Evolutionary conservation across 1,140 invertebrate species (phyloP).

Genomic region (Atta texana): DNA sequence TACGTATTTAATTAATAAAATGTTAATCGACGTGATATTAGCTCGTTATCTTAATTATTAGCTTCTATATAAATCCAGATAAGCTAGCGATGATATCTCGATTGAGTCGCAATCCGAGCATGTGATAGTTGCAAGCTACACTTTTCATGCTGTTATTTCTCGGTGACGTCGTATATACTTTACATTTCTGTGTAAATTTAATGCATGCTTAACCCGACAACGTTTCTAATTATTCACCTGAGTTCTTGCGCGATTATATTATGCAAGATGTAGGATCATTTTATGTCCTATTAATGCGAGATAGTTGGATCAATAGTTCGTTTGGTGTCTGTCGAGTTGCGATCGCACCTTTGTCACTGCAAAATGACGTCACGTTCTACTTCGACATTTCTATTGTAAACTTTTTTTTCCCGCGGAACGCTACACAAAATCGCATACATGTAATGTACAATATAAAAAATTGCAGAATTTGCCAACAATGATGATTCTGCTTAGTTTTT

Average conservation of each 20-base stretch:
- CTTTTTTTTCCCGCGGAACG: slow-evolving; percentile 6
- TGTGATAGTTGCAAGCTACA: slow-evolving; percentile 1
- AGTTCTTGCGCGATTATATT: not conserved
- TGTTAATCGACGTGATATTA: slow-evolving; percentile 24
- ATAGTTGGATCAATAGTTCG: slow-evolving; percentile 50
- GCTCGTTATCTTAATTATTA: slow-evolving; percentile 59
- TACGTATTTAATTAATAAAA: slow-evolving; percentile 48
- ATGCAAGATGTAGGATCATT: slow-evolving; percentile 43
- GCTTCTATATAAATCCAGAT: slow-evolving; percentile 35
- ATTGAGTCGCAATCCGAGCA: slow-evolving; percentile 35
- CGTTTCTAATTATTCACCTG: slow-evolving; percentile 21
- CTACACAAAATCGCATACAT: not conserved
- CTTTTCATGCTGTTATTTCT: slow-evolving; percentile 26
- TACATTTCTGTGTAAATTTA: slow-evolving; percentile 14
- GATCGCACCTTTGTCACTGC: slow-evolving; percentile 31
- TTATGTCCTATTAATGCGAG: slow-evolving; percentile 37
- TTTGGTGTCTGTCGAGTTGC: slow-evolving; percentile 7
- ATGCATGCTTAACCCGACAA: not conserved
- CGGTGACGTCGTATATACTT: too few relatives aligned
- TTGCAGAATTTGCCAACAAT: not conserved
- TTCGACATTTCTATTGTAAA: slow-evolving; percentile 29
- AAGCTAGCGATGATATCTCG: slow-evolving; percentile 48
- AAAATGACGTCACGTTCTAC: slow-evolving; percentile 32
- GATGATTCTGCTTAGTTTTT: not conserved
- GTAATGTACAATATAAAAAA: not conserved